phyloP scores from a whole-genome alignment of 2,888 invertebrate species.

The Drosophila multiciliata region DNA sequence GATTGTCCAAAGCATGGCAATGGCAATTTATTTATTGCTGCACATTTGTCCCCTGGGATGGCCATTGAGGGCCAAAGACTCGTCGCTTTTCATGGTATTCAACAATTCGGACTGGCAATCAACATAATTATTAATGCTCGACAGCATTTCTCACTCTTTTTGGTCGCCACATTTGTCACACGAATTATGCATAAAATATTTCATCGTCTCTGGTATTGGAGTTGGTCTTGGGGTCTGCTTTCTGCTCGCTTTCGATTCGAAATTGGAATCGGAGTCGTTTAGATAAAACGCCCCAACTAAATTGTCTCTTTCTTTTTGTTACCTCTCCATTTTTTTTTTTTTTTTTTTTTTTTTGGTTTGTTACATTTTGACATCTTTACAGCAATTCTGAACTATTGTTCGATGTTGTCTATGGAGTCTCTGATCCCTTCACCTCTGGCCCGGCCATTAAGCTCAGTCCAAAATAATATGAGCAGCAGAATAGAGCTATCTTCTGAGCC shows the following conservation, averaged over 20 bases:
- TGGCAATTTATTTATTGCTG: conserved; percentile 52
- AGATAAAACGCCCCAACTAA: conserved; percentile 37
- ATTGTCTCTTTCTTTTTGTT: conserved; percentile 21
- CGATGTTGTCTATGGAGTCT: conserved; percentile 14
- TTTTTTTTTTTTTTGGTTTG: conserved; percentile 39
- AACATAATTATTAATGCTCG: conserved; percentile 76
- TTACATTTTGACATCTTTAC: conserved; percentile 52
- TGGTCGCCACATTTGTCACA: conserved; percentile 68
- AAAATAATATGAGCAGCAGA: conserved; percentile 3
- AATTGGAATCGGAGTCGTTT: conserved; percentile 54
- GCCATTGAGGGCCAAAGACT: neutral
- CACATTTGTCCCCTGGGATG: conserved; percentile 40
- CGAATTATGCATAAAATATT: conserved; percentile 72
- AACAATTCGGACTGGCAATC: conserved; percentile 65
- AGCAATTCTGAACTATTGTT: conserved; percentile 52
- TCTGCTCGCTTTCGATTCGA: conserved; percentile 75
- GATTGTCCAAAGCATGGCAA: conserved; percentile 42
- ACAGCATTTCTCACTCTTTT: conserved; percentile 58
- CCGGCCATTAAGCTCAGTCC: neutral
- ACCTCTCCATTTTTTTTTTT: neutral
- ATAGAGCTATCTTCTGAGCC: conserved; percentile 30
- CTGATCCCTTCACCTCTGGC: conserved; percentile 61
- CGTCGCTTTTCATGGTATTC: conserved; percentile 9
- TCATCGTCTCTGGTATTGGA: conserved; percentile 16
- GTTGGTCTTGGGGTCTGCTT: conserved; percentile 16